These are phyloP conservation scores for Polyploca ridens DNA, from an alignment of 2,888 invertebrate genomes.

Conservation along the genomic window DNA sequence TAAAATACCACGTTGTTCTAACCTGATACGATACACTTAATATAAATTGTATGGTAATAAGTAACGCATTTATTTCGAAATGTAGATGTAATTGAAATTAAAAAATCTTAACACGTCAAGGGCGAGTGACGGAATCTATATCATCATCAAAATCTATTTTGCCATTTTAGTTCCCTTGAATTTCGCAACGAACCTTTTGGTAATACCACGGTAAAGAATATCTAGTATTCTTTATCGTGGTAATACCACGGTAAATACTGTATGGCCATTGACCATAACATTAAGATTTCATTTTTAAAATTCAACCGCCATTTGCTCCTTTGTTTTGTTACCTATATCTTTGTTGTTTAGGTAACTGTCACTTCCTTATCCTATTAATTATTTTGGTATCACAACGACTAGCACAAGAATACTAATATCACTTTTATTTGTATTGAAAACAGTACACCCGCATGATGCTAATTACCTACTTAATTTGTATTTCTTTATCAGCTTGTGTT, in stretches of 20 bases:
- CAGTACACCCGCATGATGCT: conserved; percentile 25
- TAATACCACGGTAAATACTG: too few relatives aligned
- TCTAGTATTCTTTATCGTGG: too few relatives aligned
- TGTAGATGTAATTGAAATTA: background rate
- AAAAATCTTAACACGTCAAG: conserved; percentile 3
- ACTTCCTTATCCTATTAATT: too few relatives aligned
- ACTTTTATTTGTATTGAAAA: background rate
- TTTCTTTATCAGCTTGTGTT: conserved; percentile 75
- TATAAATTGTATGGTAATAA: conserved; percentile 12
- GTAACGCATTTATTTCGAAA: background rate
- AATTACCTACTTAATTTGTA: conserved; percentile 70
- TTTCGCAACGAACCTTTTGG: background rate
- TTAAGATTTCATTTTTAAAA: background rate
- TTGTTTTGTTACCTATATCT: background rate
- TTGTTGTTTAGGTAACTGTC: background rate
- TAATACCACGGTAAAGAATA: too few relatives aligned
- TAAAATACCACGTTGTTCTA: conserved; percentile 44
- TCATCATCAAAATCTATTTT: background rate
- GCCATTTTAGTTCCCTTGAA: background rate
- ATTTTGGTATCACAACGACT: too few relatives aligned
- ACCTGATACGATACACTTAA: conserved; percentile 25
- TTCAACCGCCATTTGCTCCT: background rate
- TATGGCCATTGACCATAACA: background rate
- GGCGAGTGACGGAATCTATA: background rate
- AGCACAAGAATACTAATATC: background rate